Conservation (phyloP, 2,797 vertebrate genomes). For the Chaenodraco wilsoni region DNA sequence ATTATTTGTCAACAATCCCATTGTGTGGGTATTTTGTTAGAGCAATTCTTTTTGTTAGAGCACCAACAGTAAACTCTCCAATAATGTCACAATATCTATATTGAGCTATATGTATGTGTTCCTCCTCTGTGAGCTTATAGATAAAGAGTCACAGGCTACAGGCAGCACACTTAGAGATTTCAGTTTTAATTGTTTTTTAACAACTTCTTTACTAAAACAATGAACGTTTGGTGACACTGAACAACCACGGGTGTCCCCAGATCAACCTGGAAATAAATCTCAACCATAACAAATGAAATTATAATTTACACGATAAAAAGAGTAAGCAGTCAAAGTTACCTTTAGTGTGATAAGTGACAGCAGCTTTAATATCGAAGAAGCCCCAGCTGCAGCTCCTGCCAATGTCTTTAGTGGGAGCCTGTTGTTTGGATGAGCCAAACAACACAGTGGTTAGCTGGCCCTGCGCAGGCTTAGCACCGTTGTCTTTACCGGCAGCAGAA, state of each 20-base stretch:
- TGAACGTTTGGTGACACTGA: neutral
- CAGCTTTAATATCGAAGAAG: slow-evolving; percentile 93
- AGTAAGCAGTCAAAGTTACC: slow-evolving; percentile 80
- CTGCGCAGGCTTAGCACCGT: slow-evolving; percentile 86
- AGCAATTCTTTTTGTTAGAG: too few species aligned
- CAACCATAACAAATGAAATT: slow-evolving; percentile 11
- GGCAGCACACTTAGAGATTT: neutral
- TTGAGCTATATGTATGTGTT: neutral
- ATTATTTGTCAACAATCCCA: too few species aligned
- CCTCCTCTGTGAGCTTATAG: too few species aligned
- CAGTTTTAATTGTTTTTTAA: neutral
- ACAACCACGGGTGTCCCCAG: neutral
- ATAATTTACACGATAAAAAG: neutral
- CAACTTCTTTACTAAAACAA: neutral
- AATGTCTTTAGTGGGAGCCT: slow-evolving; percentile 89
- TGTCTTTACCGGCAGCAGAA: slow-evolving; percentile 88
- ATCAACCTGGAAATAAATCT: neutral
- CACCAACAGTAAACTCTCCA: too few species aligned
- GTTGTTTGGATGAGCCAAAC: slow-evolving; percentile 92
- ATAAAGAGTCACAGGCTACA: neutral
- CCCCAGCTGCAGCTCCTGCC: slow-evolving; percentile 92
- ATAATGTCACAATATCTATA: too few species aligned
- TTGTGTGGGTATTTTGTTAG: too few species aligned
- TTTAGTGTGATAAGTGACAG: slow-evolving; percentile 98
- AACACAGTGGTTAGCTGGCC: slow-evolving; percentile 89